Base-by-base conservation (phyloP, 35 echinoderm and acorn worm genomes). In the Antedon bifida region DNA sequence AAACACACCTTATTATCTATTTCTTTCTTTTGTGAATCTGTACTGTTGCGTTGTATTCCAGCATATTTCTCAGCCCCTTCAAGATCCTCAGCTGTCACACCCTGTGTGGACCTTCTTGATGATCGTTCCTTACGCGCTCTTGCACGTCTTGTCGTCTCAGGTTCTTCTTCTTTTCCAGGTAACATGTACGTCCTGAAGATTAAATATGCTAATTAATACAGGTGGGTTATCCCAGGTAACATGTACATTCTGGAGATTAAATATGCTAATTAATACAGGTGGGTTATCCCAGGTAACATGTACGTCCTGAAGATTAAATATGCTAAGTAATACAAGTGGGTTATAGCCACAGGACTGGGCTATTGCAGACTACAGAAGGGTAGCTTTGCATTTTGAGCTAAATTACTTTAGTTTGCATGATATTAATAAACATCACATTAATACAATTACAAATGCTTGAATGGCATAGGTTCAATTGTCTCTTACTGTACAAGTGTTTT, bases 281-380 rank as follows among this genome's bases (percentile, higher is more conserved):
- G n/a, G n/a, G n/a, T n/a, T n/a, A n/a, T n/a, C n/a, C 88, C 85
- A 46, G 95, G 95, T 79, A 91, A 89, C 95, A 99, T 99, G 81
- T 90, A 93, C 34, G 92, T 91, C 85, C 92, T 96, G 81, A 51
- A 42, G 80, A 33, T 16, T 23, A 64, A 64, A 19, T 64, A 64
- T 16, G 23, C 9, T 12, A 42, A 42, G n/a, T n/a, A n/a, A n/a
- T n/a, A n/a, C n/a, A n/a, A n/a, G n/a, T n/a, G n/a, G n/a, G n/a
- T n/a, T n/a, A n/a, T n/a, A n/a, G n/a, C n/a, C n/a, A n/a, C n/a
- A n/a, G n/a, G n/a, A n/a, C n/a, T n/a, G n/a, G n/a, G n/a, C n/a
- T n/a, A n/a, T n/a, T n/a, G n/a, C n/a, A n/a, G n/a, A n/a, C n/a
- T n/a, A n/a, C n/a, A n/a, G n/a, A n/a, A n/a, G n/a, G n/a, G n/a